phyloP scores from a whole-genome alignment of 2,888 invertebrate species.

The Trissoscelio sp. region DNA sequence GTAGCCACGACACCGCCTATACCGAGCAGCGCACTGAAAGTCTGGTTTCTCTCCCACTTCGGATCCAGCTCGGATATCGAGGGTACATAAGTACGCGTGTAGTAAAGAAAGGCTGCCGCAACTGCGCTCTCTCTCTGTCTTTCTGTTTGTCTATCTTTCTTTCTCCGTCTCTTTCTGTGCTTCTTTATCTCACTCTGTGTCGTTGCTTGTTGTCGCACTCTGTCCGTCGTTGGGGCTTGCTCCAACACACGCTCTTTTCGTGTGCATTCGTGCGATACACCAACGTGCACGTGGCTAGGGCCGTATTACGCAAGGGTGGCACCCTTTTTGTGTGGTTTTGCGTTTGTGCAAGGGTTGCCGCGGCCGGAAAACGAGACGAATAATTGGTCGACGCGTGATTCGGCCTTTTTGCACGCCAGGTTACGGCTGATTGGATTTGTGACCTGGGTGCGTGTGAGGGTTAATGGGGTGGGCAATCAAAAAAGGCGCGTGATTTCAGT shows the following conservation, averaged over 20 bases:
- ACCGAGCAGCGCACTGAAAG: constrained; percentile 67
- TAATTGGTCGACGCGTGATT: constrained; percentile 54
- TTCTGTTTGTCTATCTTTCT: neutral
- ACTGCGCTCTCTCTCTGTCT: constrained; percentile 31
- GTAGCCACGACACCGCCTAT: constrained; percentile 68
- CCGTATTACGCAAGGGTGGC: constrained; percentile 53
- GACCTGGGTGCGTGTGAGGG: constrained; percentile 11
- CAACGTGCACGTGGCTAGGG: constrained; percentile 66
- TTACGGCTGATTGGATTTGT: constrained; percentile 57
- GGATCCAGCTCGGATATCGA: constrained; percentile 67
- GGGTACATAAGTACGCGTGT: constrained; percentile 69
- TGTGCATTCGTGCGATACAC: constrained; percentile 57
- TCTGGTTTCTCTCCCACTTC: constrained; percentile 69
- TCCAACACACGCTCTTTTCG: constrained; percentile 45
- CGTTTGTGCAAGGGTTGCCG: constrained; percentile 2
- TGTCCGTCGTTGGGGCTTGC: constrained; percentile 7
- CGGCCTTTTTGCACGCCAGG: constrained; percentile 37
- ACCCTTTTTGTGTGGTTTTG: constrained; percentile 41
- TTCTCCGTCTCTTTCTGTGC: neutral
- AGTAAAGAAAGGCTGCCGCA: constrained; percentile 66
- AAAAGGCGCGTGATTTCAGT: constrained; percentile 45
- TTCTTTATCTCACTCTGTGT: neutral
- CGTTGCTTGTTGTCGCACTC: constrained; percentile 14
- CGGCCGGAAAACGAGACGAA: constrained; percentile 42
- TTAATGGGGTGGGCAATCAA: constrained; percentile 17